Evolutionary conservation across 2,113 vertebrate species (phyloP).

Genomic region (Echinops telfairi): DNA sequence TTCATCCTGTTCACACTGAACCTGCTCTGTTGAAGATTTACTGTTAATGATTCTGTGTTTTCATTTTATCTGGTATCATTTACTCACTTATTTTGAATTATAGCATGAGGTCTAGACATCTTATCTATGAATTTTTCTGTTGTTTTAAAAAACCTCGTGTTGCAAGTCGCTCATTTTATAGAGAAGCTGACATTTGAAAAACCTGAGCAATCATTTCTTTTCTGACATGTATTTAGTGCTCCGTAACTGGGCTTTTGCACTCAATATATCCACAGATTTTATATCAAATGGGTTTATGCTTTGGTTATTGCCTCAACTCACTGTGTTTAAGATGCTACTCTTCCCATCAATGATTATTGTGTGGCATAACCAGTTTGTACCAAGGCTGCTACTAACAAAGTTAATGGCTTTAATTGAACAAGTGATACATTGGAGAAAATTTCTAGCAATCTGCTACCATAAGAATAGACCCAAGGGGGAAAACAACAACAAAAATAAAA

Average conservation of each 20-base stretch:
- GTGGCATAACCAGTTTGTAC: neutral
- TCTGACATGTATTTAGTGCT: neutral
- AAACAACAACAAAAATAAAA: no score
- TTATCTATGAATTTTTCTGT: neutral
- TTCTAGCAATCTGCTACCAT: no score
- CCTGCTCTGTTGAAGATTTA: neutral
- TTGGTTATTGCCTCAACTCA: neutral
- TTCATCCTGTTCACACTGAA: neutral
- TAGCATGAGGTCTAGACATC: neutral
- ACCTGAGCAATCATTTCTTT: neutral
- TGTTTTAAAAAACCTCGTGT: no score
- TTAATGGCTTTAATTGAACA: no score
- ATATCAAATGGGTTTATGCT: no score
- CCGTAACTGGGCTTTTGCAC: neutral
- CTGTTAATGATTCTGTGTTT: no score
- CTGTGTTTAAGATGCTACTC: neutral
- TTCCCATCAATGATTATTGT: neutral
- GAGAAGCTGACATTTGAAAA: neutral
- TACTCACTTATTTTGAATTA: neutral
- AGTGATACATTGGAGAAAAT: no score
- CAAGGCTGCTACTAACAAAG: neutral
- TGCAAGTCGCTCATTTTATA: no score
- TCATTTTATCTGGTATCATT: neutral
- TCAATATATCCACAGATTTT: neutral
- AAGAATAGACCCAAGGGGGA: no score